Conservation (phyloP, 2,797 vertebrate genomes). For the Acanthiza pusilla region DNA sequence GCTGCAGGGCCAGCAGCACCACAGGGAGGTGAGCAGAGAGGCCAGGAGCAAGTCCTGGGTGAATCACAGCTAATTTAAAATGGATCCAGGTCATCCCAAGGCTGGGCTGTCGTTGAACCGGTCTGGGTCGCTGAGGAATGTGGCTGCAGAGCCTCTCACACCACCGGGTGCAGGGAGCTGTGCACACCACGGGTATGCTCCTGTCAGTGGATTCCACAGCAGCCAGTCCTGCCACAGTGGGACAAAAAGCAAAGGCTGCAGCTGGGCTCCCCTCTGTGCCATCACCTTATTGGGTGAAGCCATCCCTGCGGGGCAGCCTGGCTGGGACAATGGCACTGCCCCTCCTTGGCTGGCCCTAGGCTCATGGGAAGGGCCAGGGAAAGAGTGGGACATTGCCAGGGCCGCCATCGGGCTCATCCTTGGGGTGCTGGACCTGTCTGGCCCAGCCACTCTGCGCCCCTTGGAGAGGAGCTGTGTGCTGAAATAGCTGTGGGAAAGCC, state of each 20-base stretch:
- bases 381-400: neutral
- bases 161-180: accelerated
- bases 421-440: neutral
- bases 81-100: slow-evolving; percentile 47
- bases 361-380: neutral
- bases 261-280: neutral
- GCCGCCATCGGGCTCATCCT: accelerated
- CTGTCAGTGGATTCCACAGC: accelerated
- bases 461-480: neutral
- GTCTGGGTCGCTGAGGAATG: neutral
- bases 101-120: slow-evolving; percentile 28
- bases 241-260: neutral
- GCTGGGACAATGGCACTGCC: accelerated
- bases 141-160: neutral
- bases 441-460: neutral
- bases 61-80: slow-evolving; percentile 54
- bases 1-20: accelerated
- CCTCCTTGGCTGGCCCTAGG: neutral
- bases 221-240: accelerated
- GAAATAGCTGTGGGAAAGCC: slow-evolving; percentile 61
- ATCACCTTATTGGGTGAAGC: accelerated
- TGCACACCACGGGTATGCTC: neutral
- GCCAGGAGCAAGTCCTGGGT: neutral
- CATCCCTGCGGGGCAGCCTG: accelerated
- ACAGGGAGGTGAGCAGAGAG: neutral